Base-by-base conservation (phyloP, 2,888 invertebrate species). In the Kuschelorhynchus macadamiae region DNA sequence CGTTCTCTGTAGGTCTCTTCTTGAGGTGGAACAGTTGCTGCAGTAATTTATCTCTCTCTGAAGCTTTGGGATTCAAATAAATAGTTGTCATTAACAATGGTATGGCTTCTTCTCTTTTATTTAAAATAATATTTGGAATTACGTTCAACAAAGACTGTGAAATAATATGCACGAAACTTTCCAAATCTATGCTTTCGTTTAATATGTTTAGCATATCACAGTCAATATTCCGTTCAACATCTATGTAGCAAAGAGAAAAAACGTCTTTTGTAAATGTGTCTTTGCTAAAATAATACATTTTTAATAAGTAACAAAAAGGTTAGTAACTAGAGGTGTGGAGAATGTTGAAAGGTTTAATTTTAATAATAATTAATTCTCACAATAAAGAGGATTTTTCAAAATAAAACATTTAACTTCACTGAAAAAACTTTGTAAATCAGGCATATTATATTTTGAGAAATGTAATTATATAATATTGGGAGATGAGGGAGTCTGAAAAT, bases 1-100 rank as follows among this genome's bases (percentile, higher is more conserved):
- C 91, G 25, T 87, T 87, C 67, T 88, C 87, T 53, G 89, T 88
- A 1, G 92, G 92, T 73, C 88, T 86, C 76, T 92, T 92, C 76
- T 91, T 91, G 56, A 92, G 82, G 81, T 90, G 91, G 75, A 92
- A 91, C 39, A 92, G 81, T 56, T 89, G 85, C 71, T 90, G 89
- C 4, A 92, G 81, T 25, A 92, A 82, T 71, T 86, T 86, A 76
- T 92, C 91, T 57, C 91, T 83, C 74, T 88, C 87, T 8, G 82
- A 81, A 7, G 85, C 78, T 73, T 87, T 87, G 1, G 87, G 82
- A 77, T 91, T 89, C 16, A 91, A 82, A 70, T 86, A 86, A 21
- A 90, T 87, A 8, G 89, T 85, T 73, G 87, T 87, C 21, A 91
- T 81, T 41, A 91, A 82, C 50, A 92, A 82, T 2, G 91, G 89